These are phyloP conservation scores for Meleagris gallopavo DNA, from an alignment of 2,113 vertebrate species.

Conservation along the genomic window DNA sequence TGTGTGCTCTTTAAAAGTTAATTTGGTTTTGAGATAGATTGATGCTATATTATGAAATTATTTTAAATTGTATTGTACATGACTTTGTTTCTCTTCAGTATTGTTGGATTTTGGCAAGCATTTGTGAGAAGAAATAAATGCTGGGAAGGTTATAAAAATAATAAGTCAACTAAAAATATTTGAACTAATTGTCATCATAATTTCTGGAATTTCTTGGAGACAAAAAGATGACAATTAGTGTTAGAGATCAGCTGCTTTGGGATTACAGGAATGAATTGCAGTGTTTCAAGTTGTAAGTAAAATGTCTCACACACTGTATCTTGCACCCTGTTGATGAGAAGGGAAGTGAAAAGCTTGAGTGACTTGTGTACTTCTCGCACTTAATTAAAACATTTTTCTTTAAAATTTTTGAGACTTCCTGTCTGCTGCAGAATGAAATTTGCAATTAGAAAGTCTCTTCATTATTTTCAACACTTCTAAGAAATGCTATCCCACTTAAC, in stretches of 20 bases:
- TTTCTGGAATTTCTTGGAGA: not conserved
- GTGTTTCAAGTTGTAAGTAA: not conserved
- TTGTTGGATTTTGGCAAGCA: not conserved
- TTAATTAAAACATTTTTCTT: not conserved
- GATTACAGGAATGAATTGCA: not conserved
- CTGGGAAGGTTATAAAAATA: not conserved
- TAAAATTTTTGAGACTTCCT: not conserved
- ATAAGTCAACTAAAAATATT: not conserved
- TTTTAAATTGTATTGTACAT: not conserved
- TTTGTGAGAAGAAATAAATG: not conserved
- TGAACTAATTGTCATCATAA: not conserved
- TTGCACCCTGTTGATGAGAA: not conserved
- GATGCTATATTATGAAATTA: not conserved
- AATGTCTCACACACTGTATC: not conserved
- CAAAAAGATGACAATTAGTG: not conserved
- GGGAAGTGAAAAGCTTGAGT: not conserved
- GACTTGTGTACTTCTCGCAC: not conserved
- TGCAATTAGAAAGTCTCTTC: not conserved
- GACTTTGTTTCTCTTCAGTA: not conserved
- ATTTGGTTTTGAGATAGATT: not conserved
- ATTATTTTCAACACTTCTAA: not conserved
- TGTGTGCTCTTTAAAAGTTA: not conserved
- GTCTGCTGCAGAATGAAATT: not conserved
- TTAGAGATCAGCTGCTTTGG: not conserved
- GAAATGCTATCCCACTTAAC: not conserved